phyloP scores from a whole-genome alignment of 1,140 invertebrate species.

The Carposina sasakii region DNA sequence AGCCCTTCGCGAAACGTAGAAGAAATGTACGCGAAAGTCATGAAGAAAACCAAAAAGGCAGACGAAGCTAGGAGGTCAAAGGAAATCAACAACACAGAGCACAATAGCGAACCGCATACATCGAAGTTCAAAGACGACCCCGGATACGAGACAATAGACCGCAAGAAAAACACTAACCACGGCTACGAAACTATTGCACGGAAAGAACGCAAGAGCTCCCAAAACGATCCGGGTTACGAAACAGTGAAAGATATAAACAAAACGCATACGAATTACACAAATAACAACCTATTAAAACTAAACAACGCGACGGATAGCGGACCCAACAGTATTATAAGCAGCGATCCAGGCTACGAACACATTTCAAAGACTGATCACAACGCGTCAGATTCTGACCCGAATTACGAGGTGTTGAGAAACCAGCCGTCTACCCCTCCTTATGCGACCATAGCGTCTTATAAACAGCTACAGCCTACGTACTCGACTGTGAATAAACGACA shows the following conservation, averaged over 20 bases:
- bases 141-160: conserved; percentile 68
- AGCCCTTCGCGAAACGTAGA: conserved; percentile 80
- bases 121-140: conserved; percentile 64
- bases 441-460: conserved; percentile 61
- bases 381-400: conserved; percentile 78
- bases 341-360: conserved; percentile 78
- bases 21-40: conserved; percentile 91
- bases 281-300: conserved; percentile 53
- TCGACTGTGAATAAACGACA: conserved; percentile 73
- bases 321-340: conserved; percentile 73
- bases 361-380: conserved; percentile 68
- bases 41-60: conserved; percentile 76
- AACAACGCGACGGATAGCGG: conserved; percentile 65
- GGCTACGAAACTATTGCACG: conserved; percentile 69
- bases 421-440: conserved; percentile 68
- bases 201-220: conserved; percentile 55
- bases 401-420: conserved; percentile 80
- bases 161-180: conserved; percentile 58
- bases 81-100: conserved; percentile 28
- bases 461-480: conserved; percentile 66
- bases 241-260: conserved; percentile 70
- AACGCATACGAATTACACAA: conserved; percentile 27
- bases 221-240: conserved; percentile 77
- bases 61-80: conserved; percentile 45
- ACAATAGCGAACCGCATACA: conserved; percentile 24